Evolutionary conservation across 1,140 invertebrate species (phyloP).

Genomic region (Cyclina sinensis): DNA sequence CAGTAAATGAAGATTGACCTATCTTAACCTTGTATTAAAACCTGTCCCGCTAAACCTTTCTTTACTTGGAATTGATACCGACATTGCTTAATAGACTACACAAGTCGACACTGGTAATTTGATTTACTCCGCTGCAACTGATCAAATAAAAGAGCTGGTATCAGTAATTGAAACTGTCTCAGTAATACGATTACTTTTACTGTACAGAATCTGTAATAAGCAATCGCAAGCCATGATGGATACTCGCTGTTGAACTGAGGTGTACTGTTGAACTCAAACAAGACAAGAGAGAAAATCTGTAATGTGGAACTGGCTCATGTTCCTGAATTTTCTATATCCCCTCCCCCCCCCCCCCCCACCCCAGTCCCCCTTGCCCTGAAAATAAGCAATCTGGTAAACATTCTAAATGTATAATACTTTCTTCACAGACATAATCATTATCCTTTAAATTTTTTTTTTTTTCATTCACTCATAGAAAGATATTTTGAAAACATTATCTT

Average conservation of each 20-base stretch:
- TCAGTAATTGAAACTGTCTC: slow-evolving; percentile 42
- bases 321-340: too few species aligned
- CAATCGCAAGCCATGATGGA: neutral
- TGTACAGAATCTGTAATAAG: neutral
- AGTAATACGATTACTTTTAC: slow-evolving; percentile 4
- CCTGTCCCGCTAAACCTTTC: neutral
- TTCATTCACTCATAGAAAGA: too few species aligned
- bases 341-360: too few species aligned
- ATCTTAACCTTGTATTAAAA: slow-evolving; percentile 36
- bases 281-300: too few species aligned
- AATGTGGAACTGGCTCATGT: too few species aligned
- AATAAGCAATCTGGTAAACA: too few species aligned
- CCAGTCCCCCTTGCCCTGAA: too few species aligned
- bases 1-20: slow-evolving; percentile 25
- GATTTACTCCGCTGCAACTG: slow-evolving; percentile 17
- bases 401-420: too few species aligned
- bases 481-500: too few species aligned
- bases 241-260: neutral
- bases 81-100: slow-evolving; percentile 15
- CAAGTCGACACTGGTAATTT: slow-evolving; percentile 30
- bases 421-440: too few species aligned
- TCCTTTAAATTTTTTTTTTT: too few species aligned
- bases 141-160: slow-evolving; percentile 32
- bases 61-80: slow-evolving; percentile 9
- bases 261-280: too few species aligned